These are phyloP conservation scores for Malacoctenus gilli DNA, from an alignment of 2,797 vertebrate species.

Conservation along the genomic window DNA sequence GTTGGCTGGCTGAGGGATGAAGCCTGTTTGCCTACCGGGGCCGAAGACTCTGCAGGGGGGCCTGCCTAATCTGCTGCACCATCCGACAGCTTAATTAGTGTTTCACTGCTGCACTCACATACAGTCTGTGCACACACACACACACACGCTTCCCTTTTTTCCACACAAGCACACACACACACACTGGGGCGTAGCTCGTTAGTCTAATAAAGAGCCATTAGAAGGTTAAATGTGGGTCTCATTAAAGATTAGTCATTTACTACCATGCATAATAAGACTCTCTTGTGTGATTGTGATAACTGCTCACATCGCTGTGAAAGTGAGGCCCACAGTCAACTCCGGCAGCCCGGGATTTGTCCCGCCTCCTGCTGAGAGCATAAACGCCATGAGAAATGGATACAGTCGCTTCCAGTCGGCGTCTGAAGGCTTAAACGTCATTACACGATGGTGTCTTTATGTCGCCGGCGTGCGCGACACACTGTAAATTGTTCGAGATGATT, in stretches of 20 bases:
- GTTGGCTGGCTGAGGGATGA: constrained; percentile 76
- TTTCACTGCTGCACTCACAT: constrained; percentile 66
- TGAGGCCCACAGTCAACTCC: constrained; percentile 53
- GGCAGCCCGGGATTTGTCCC: constrained; percentile 52
- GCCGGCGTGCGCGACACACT: constrained; percentile 40
- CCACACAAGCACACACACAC: constrained; percentile 39
- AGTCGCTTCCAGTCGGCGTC: constrained; percentile 58
- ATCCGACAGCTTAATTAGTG: constrained; percentile 80
- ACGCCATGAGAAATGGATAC: constrained; percentile 56
- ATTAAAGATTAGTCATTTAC: constrained; percentile 81
- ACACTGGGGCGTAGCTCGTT: constrained; percentile 71
- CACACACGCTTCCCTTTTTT: constrained; percentile 26
- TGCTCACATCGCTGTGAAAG: constrained; percentile 61
- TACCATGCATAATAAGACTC: constrained; percentile 72
- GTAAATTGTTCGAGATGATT: constrained; percentile 69
- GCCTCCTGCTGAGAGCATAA: constrained; percentile 66
- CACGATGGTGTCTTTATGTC: constrained; percentile 58
- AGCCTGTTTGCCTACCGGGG: constrained; percentile 75
- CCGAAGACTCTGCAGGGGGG: constrained; percentile 72
- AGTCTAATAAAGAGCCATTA: constrained; percentile 79
- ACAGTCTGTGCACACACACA: constrained; percentile 44
- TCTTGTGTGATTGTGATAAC: constrained; percentile 71
- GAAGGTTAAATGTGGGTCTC: constrained; percentile 79
- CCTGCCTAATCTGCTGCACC: constrained; percentile 74
- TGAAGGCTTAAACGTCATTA: constrained; percentile 70